Percentiles rank a stretch among this genome's conserved stretches.
These are phyloP conservation scores for Lasaia peninsularis DNA, from an alignment of 1,140 invertebrate species.

Conservation along the genomic window DNA sequence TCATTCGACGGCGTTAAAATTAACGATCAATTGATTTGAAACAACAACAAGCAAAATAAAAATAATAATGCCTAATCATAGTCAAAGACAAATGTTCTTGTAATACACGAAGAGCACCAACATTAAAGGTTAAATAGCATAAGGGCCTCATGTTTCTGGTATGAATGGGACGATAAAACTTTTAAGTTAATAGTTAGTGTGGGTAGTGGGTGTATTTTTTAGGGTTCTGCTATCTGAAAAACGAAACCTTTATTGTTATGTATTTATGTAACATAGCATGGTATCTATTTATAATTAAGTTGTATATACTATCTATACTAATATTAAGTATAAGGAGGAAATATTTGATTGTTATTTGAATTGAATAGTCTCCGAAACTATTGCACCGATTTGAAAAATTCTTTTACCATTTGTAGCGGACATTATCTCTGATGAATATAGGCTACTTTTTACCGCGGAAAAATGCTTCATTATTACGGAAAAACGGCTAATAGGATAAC, in stretches of 20 bases:
- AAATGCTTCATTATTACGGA: too few species aligned
- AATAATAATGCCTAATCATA: conserved; percentile 4
- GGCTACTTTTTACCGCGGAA: too few species aligned
- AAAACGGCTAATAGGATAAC: too few species aligned
- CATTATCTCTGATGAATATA: too few species aligned
- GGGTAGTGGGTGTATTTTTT: conserved; percentile 27
- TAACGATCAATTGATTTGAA: neutral
- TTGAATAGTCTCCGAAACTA: too few species aligned
- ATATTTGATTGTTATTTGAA: too few species aligned
- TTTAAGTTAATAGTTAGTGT: conserved; percentile 58
- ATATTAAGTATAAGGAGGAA: too few species aligned
- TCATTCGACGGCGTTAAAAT: conserved; percentile 2
- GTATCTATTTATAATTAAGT: too few species aligned
- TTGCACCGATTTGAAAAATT: too few species aligned
- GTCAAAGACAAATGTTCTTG: neutral
- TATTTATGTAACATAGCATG: too few species aligned
- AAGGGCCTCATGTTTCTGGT: conserved; percentile 42
- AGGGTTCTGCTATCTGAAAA: neutral
- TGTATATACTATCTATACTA: too few species aligned
- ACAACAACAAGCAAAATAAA: neutral
- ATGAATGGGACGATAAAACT: conserved; percentile 66
- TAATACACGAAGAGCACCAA: neutral
- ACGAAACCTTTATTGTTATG: neutral
- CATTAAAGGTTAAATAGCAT: neutral
- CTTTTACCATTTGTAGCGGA: too few species aligned